Base-by-base conservation (phyloP, 2,888 invertebrate species). In the Osedax fenrisi region DNA sequence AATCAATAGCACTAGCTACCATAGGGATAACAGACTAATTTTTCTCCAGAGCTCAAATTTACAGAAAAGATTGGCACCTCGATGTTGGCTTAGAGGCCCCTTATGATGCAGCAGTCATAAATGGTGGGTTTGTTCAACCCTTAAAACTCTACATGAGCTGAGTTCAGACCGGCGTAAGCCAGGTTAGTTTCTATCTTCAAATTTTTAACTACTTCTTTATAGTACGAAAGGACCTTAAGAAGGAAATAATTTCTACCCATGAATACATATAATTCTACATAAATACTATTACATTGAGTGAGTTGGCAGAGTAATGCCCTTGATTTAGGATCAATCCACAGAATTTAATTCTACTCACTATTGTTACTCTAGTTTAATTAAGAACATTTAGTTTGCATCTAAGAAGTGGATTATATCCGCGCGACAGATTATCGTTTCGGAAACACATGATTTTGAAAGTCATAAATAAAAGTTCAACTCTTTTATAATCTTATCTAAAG, bases 121-220 rank as follows among this genome's bases (percentile, higher is more conserved):
- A 78, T 75, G 78, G 80, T 77, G 74, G 80, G 76, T 85, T 85
- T 86, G 89, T 89, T 88, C 90, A 89, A 90, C 89, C 87, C 88
- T 90, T 89, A 88, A 89, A 89, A 88, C 88, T 88, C 89, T 90
- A 90, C 90, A 90, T 90, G 90, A 90, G 90, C 89, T 90, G 90
- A 90, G 90, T 90, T 90, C 89, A 90, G 88, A 90, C 89, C 90
- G 90, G 89, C 86, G 89, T 89, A 81, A 90, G 89, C 89, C 90
- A 90, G 90, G 89, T 90, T 88, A 89, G 90, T 89, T 90, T 90
- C 89, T 90, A 90, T 90, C 89, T 89, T 84, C 78, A 75, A 70
- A 23, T 72, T 64, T 71, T 62, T 27, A 77, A 81, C 74, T 56
- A 80, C 83, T 87, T 87, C 86, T 87, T 67, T 88, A 88, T 89